Base-by-base conservation (phyloP, 1,140 invertebrate species). In the Drosophila sp. region DNA sequence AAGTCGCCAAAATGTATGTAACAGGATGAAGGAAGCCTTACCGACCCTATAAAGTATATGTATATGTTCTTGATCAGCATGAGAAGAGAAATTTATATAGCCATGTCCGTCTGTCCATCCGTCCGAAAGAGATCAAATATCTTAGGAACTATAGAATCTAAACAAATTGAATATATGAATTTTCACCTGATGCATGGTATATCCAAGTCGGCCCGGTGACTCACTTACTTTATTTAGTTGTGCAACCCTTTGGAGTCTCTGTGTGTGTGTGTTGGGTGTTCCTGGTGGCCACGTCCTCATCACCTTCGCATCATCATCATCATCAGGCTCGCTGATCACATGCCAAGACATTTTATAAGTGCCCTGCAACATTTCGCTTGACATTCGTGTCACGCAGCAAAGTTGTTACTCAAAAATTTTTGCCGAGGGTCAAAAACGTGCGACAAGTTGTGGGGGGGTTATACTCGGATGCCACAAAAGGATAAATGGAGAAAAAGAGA, bases 341-440 rank as follows among this genome's bases (percentile, higher is more conserved):
- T 76, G 74, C 66, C 73, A 76, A 64, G 74, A 76, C 65, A 79
- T 79, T 83, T 74, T 74, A 74, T 66, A 74, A 79, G 69, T 62
- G 56, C 63, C 72, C 55, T 75, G 56, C 56, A 57, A 60, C 6
- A 50, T 50, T 50, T 41, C 60, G 67, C 70, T 85, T 70, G 40
- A 50, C 70, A 87, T 86, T 87, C 83, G 83, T 86, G 79, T 86
- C 83, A 86, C 83, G 83, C 83, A 83, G 83, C 83, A 86, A 87
- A 87, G 83, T 87, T 86, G 83, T 86, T 86, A 83, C 83, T 86
- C 83, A 87, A 86, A 86, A 87, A 86, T 81, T 73, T 82, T 79
- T 68, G 58, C 69, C 58, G 66, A 57, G 58, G 69, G 72, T 67
- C 70, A 66, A 67, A 76, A 76, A 87, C 83, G 82, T 87, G 83